These are phyloP conservation scores for Xenentodon cancila DNA, from an alignment of 2,797 vertebrate genomes.

Conservation along the genomic window DNA sequence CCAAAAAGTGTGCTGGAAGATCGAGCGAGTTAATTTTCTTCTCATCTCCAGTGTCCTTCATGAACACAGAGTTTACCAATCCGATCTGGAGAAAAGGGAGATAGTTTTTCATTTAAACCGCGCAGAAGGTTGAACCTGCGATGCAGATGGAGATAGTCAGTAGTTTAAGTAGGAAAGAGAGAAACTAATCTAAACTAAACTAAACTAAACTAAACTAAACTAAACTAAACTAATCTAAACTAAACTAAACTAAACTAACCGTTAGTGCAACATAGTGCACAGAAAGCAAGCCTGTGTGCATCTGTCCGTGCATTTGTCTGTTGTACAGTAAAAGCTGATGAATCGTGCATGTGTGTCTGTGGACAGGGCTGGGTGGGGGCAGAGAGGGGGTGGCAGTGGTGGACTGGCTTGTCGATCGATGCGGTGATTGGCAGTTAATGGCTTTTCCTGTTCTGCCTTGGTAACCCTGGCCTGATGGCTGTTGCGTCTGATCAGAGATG, in stretches of 20 bases:
- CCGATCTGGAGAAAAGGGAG: conserved; percentile 33
- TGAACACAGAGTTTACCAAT: conserved; percentile 48
- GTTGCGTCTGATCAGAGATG: conserved; percentile 86
- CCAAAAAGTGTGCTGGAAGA: conserved; percentile 56
- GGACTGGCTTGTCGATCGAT: conserved; percentile 85
- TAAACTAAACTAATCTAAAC: no score
- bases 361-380: conserved; percentile 47
- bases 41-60: conserved; percentile 60
- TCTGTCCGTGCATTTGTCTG: conserved; percentile 27
- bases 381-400: conserved; percentile 65
- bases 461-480: conserved; percentile 85
- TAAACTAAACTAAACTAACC: conserved; percentile 40
- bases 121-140: conserved; percentile 60
- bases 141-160: conserved; percentile 62
- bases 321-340: conserved; percentile 67
- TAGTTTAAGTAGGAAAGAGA: conserved; percentile 34
- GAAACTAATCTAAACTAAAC: conserved; percentile 17
- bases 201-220: no score
- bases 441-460: conserved; percentile 88
- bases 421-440: conserved; percentile 90
- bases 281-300: conserved; percentile 19
- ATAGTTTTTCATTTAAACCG: conserved; percentile 60
- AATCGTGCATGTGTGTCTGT: conserved; percentile 53
- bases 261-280: conserved; percentile 11
- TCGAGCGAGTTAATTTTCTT: conserved; percentile 31